phyloP scores from a whole-genome alignment of 2,888 invertebrate genomes.

The Pheosia tremula region DNA sequence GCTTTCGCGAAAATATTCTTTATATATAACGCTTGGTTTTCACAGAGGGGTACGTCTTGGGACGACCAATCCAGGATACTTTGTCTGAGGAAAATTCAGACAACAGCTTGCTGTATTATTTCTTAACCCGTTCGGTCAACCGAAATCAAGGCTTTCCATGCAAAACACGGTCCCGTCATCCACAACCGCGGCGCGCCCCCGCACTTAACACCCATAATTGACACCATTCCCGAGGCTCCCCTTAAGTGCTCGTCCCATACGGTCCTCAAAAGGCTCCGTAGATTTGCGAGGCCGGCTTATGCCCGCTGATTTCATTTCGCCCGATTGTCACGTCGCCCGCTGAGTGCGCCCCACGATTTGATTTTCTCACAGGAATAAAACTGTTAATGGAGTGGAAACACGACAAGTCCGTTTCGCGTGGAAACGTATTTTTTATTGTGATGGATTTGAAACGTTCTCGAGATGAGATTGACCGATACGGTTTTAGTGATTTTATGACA shows the following conservation, averaged over 20 bases:
- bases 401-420: conserved; percentile 52
- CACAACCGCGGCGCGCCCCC: conserved; percentile 43
- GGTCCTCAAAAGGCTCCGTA: conserved; percentile 68
- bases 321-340: conserved; percentile 75
- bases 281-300: conserved; percentile 80
- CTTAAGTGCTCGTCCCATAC: conserved; percentile 74
- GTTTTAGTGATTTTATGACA: conserved; percentile 15
- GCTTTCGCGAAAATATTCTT: too few species aligned
- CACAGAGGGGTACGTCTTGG: too few species aligned
- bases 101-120: too few species aligned
- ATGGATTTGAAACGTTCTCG: conserved; percentile 39
- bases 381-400: conserved; percentile 81
- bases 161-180: conserved; percentile 45
- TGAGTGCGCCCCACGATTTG: conserved; percentile 73
- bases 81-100: too few species aligned
- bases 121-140: conserved; percentile 5
- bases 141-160: conserved; percentile 27
- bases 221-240: conserved; percentile 75
- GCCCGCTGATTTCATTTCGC: conserved; percentile 79
- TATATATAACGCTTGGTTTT: too few species aligned
- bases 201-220: conserved; percentile 82
- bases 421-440: conserved; percentile 53
- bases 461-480: conserved; percentile 35
- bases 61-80: too few species aligned
- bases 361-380: conserved; percentile 78